These are phyloP conservation scores for Peromyscus leucopus DNA, from an alignment of 2,113 vertebrate genomes.

Conservation along the genomic window DNA sequence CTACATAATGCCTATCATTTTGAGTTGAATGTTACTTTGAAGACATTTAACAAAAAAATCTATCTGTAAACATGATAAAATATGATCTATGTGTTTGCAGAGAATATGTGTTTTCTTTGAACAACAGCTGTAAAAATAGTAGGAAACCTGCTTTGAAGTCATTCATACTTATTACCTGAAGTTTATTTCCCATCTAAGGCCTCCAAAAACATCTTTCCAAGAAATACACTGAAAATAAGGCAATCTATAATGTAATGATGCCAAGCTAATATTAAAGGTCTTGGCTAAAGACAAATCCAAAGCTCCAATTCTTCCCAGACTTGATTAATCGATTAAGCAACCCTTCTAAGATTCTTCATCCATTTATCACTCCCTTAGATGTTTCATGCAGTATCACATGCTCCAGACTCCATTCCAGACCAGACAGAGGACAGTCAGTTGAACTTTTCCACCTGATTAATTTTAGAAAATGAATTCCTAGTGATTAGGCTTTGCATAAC, in stretches of 20 bases:
- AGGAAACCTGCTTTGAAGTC: neutral
- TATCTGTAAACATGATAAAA: slow-evolving; percentile 30
- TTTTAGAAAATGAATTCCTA: neutral
- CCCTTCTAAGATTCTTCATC: neutral
- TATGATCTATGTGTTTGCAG: neutral
- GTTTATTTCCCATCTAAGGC: neutral
- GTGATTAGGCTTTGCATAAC: neutral
- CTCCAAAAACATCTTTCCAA: slow-evolving; percentile 44
- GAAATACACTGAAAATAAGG: slow-evolving; percentile 5
- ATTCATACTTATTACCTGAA: neutral
- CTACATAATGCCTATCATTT: neutral
- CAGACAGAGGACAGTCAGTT: neutral
- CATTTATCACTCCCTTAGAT: slow-evolving; percentile 21
- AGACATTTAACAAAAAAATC: neutral
- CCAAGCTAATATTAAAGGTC: neutral
- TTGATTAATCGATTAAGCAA: slow-evolving; percentile 14
- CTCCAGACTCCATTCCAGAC: neutral
- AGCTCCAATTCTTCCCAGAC: slow-evolving; percentile 33
- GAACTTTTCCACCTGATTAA: slow-evolving; percentile 54
- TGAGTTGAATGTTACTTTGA: neutral
- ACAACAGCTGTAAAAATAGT: neutral
- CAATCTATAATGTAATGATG: neutral
- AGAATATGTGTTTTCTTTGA: neutral
- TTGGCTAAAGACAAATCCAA: slow-evolving; percentile 14
- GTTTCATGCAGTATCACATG: neutral